A percentile compares a stretch with the other conserved stretches of the same genome.
Evolutionary conservation across 2,888 invertebrate genomes (phyloP).

Genomic region (Ellobium chinense): DNA sequence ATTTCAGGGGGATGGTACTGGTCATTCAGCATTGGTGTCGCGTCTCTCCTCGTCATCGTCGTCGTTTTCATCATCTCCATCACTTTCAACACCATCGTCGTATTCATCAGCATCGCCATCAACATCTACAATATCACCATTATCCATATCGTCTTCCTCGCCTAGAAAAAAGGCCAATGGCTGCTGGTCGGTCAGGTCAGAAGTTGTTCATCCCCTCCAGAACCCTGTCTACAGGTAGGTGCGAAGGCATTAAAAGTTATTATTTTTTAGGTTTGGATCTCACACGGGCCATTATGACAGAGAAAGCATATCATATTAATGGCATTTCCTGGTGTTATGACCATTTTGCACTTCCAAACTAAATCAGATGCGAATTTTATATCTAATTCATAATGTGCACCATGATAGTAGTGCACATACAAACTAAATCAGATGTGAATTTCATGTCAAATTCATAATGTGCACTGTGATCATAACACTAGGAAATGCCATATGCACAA

Average conservation of each 20-base stretch:
- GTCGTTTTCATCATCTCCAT: not conserved
- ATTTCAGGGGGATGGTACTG: conserved; percentile 26
- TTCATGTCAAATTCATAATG: too few relatives aligned
- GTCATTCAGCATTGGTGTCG: conserved; percentile 7
- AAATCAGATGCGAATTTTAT: too few relatives aligned
- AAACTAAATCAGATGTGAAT: too few relatives aligned
- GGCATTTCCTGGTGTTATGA: too few relatives aligned
- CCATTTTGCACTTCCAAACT: too few relatives aligned
- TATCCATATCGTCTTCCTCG: not conserved
- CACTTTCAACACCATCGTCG: not conserved
- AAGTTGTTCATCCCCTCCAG: conserved; percentile 35
- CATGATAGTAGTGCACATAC: too few relatives aligned
- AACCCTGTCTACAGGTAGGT: conserved; percentile 53
- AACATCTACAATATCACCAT: not conserved
- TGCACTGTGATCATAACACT: too few relatives aligned
- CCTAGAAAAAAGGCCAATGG: conserved; percentile 31
- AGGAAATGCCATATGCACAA: too few relatives aligned
- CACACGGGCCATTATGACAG: too few relatives aligned
- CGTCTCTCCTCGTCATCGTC: conserved; percentile 1
- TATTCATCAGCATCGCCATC: not conserved
- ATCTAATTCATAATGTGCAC: too few relatives aligned
- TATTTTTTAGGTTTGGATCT: too few relatives aligned
- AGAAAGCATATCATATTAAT: too few relatives aligned
- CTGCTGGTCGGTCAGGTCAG: conserved; percentile 47
- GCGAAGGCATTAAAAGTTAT: not conserved